These are phyloP conservation scores for Chironomus riparius DNA, from an alignment of 2,888 invertebrate genomes.

Conservation along the genomic window DNA sequence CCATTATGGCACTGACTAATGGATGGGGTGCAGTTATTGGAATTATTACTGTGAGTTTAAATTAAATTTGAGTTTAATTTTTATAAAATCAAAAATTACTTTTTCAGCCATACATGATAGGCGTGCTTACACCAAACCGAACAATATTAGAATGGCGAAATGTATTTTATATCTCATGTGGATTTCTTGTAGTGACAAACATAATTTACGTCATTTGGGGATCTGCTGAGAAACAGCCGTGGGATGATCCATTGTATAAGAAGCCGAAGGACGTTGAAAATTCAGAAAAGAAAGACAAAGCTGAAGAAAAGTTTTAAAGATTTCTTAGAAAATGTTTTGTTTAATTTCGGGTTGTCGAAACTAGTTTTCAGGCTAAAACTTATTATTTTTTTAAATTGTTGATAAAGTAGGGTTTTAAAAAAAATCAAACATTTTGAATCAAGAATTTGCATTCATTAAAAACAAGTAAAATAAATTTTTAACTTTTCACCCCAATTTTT, in stretches of 20 bases:
- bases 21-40: conserved; percentile 44
- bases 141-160: conserved; percentile 13
- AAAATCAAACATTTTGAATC: too few relatives aligned
- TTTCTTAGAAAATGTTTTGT: too few relatives aligned
- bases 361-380: too few relatives aligned
- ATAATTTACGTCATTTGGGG: conserved; percentile 18
- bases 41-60: background rate
- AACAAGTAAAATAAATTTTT: too few relatives aligned
- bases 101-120: conserved; percentile 47
- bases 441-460: too few relatives aligned
- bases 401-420: too few relatives aligned
- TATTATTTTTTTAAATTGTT: too few relatives aligned
- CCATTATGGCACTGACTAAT: conserved; percentile 54
- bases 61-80: too few relatives aligned
- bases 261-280: background rate
- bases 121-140: conserved; percentile 48
- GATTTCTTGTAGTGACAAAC: conserved; percentile 4
- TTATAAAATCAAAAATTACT: background rate
- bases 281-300: background rate
- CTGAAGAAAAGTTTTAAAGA: background rate
- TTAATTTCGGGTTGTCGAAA: too few relatives aligned
- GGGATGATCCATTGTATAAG: conserved; percentile 1
- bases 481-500: too few relatives aligned
- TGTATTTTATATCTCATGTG: conserved; percentile 19
- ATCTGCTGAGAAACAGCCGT: conserved; percentile 6